Evolutionary conservation across 2,888 invertebrate genomes (phyloP), one percentile per base, ranked within the genome.

Genomic region (Globia sparganii): DNA sequence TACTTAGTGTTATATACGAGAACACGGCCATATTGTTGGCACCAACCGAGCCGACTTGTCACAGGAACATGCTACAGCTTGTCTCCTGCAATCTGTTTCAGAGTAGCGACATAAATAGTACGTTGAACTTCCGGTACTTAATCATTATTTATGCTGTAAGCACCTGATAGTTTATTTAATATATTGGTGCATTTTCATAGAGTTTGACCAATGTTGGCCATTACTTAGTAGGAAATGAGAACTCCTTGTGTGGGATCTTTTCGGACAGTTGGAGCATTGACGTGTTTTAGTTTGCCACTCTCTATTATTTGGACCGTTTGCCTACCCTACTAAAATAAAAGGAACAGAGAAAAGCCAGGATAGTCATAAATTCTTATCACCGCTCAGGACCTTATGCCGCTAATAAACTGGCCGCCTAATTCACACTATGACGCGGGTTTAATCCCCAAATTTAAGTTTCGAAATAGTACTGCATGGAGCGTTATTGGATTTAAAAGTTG

Each of bases 11-110:
- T 73, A 67, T 71, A 43, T 75, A 58, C 37, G 62, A 80, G 73
- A 82, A 77, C 77, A 80, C 49, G 64, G 70, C 67, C 67, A 56
- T 71, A 78, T 78, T 84, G 84, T 87, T 81, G 86, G 79, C 80
- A 40, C 58, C 40, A 68, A 65, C 73, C 73, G 64, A 67, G 72
- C 56, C 71, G 76, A 75, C 79, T 80, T 80, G 86, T 82, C 75
- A 53, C 64, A 58, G 71, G 53, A 80, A 83, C 78, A 78, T 78
- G 77, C 68, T 76, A 69, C 74, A 78, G 72, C 78, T 80, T 71
- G 67, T 71, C 37, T 43, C 49, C 61, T 66, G 66, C 74, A 74
- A 75, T 74, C 56, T 81, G 68, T 61, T 75, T 66, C 72, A 66
- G 28, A 70, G 18, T 59, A 67, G 31, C 59, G 2, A 62, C 70